Percentiles rank a stretch among this genome's conserved stretches.
phyloP scores from a whole-genome alignment of 2,888 invertebrate genomes.

The Heliconius hortense region DNA sequence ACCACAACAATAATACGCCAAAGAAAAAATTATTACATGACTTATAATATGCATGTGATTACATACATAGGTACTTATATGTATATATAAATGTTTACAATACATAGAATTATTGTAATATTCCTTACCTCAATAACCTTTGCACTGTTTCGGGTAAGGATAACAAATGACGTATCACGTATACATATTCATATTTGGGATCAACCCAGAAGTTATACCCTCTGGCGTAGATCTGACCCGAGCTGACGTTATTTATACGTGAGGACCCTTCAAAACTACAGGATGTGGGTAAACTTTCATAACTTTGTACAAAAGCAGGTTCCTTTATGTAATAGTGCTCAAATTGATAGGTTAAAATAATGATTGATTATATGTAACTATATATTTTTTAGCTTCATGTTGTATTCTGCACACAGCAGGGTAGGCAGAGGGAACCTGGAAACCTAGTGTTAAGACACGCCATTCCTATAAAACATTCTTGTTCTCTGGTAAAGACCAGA shows the following conservation, averaged over 20 bases:
- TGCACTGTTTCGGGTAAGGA: conserved; percentile 1
- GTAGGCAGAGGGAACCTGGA: no score
- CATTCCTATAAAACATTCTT: no score
- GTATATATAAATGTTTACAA: not conserved
- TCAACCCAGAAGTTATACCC: conserved; percentile 21
- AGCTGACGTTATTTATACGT: conserved; percentile 20
- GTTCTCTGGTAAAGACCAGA: no score
- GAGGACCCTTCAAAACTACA: conserved; percentile 18
- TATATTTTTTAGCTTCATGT: not conserved
- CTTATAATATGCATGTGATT: no score
- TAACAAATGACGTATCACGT: conserved; percentile 9
- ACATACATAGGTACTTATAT: not conserved
- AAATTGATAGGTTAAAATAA: not conserved
- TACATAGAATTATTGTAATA: not conserved
- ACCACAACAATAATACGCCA: no score
- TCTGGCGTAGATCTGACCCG: conserved; percentile 15
- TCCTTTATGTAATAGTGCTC: not conserved
- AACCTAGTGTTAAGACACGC: not conserved
- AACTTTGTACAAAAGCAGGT: not conserved
- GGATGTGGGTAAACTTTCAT: not conserved
- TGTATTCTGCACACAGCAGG: not conserved
- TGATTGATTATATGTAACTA: not conserved
- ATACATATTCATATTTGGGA: conserved; percentile 20
- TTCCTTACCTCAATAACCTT: not conserved
- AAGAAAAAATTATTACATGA: no score